Evolutionary conservation across 2,113 vertebrate species (phyloP).

Genomic region (Noctilio leporinus): DNA sequence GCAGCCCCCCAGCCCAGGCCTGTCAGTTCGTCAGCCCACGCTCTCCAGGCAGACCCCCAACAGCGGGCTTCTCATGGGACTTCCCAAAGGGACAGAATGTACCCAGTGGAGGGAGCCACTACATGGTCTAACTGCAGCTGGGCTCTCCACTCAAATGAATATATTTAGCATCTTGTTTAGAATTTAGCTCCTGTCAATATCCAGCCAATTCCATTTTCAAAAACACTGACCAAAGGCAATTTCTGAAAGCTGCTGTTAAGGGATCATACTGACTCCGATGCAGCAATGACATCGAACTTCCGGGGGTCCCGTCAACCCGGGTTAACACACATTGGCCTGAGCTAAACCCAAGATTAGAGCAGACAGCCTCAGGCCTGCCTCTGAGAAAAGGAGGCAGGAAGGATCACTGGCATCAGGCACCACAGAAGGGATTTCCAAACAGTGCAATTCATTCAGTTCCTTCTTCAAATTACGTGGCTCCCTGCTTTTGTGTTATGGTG

Average conservation of each 20-base stretch:
- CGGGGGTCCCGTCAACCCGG: background rate
- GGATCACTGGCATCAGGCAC: accelerated
- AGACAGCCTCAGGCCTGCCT: background rate
- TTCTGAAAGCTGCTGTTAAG: background rate
- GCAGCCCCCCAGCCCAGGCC: no score
- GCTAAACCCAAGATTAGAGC: background rate
- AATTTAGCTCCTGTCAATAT: background rate
- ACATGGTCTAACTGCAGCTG: background rate
- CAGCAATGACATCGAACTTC: background rate
- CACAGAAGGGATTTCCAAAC: background rate
- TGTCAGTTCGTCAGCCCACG: no score
- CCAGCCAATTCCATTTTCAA: background rate
- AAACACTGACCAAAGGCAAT: background rate
- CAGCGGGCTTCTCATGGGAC: background rate
- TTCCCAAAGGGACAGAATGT: background rate
- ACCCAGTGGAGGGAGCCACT: background rate
- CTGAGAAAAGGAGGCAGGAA: background rate
- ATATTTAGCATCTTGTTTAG: background rate
- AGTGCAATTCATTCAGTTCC: background rate
- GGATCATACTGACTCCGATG: background rate
- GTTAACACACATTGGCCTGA: background rate
- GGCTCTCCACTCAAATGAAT: background rate
- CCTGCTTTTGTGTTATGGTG: background rate
- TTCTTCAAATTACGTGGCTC: background rate
- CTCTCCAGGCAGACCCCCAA: background rate